Percentiles rank a stretch among this genome's conserved stretches.
These are phyloP conservation scores for Neodiprion lecontei DNA, from an alignment of 1,140 invertebrate genomes.

Conservation along the genomic window DNA sequence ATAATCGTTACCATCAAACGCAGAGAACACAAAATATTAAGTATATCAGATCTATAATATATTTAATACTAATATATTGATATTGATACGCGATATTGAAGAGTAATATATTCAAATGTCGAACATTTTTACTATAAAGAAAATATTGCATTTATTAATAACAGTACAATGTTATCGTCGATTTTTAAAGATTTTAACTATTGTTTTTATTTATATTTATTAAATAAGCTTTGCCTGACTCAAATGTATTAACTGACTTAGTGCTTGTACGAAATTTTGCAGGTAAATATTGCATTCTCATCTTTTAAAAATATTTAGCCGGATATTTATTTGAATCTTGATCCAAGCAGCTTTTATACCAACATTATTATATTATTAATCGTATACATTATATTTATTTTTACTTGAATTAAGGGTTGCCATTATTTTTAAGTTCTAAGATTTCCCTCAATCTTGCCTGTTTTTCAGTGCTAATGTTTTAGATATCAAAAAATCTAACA, in stretches of 20 bases:
- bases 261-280: no score
- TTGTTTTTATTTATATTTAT: slow-evolving; percentile 3
- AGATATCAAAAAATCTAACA: no score
- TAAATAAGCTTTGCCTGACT: not conserved
- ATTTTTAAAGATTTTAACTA: slow-evolving; percentile 8
- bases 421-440: slow-evolving; percentile 30
- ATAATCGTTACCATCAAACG: not conserved
- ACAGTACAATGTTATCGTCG: slow-evolving; percentile 2
- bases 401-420: slow-evolving; percentile 17
- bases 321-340: no score
- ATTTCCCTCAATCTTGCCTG: not conserved
- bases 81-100: slow-evolving; percentile 17
- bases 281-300: no score
- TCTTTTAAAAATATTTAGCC: no score
- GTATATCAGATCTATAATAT: slow-evolving; percentile 25
- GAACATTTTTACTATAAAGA: not conserved
- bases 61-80: slow-evolving; percentile 45
- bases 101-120: slow-evolving; percentile 16
- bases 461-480: no score
- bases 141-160: slow-evolving; percentile 6
- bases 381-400: not conserved
- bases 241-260: not conserved
- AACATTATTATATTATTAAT: no score
- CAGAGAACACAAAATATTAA: not conserved
- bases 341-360: no score